Conservation (phyloP, 1,140 invertebrate species). For the Solenopsis fugax region DNA sequence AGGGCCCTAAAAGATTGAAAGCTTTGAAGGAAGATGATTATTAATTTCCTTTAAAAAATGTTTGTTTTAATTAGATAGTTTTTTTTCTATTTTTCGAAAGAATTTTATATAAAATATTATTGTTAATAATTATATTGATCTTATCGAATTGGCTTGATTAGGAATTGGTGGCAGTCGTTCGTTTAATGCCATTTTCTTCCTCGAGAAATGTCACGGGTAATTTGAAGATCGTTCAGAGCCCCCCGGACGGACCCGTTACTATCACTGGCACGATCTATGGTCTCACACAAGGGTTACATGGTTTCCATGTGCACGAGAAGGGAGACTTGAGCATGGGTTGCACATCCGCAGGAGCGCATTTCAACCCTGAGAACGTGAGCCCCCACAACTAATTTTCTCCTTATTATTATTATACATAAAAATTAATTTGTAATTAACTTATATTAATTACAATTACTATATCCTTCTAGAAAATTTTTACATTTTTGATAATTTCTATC, state of each 20-base stretch:
- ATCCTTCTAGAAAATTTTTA: background rate
- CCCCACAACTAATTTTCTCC: background rate
- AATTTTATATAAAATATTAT: background rate
- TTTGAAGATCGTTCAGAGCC: constrained; percentile 57
- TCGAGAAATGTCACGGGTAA: constrained; percentile 59
- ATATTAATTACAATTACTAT: background rate
- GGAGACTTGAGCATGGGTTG: constrained; percentile 94
- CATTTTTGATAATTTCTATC: background rate
- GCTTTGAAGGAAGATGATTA: background rate
- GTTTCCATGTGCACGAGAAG: constrained; percentile 96
- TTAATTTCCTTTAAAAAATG: background rate
- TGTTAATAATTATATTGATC: constrained; percentile 4
- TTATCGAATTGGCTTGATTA: constrained; percentile 15
- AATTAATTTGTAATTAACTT: background rate
- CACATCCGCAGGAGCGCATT: constrained; percentile 91
- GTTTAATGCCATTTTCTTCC: background rate
- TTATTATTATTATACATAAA: background rate
- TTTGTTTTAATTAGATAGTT: background rate
- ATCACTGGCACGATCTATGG: constrained; percentile 91
- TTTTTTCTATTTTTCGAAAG: background rate
- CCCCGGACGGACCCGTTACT: constrained; percentile 87
- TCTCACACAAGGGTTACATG: constrained; percentile 90
- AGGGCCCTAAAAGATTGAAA: background rate
- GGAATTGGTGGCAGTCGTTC: constrained; percentile 43
- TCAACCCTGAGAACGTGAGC: constrained; percentile 89